A percentile compares a stretch with the other conserved stretches of the same genome.
Evolutionary conservation across 2,113 vertebrate species (phyloP).

Genomic region (Dascyllus trimaculatus): DNA sequence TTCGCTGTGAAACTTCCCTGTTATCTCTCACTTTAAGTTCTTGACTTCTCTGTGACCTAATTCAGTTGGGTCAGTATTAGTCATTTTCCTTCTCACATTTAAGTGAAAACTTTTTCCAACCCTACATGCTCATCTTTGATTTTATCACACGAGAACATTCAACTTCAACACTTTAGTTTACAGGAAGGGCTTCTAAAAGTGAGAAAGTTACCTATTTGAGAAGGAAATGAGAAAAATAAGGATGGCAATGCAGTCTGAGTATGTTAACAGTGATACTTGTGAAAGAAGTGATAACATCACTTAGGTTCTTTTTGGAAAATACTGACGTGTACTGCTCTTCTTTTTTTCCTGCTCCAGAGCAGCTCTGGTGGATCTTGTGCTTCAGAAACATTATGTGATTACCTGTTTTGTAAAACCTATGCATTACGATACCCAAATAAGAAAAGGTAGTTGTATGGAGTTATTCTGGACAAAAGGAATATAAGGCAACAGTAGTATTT

Average conservation of each 20-base stretch:
- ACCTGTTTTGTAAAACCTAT: too few relatives aligned
- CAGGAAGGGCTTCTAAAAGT: not conserved
- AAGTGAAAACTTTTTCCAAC: not conserved
- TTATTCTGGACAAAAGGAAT: not conserved
- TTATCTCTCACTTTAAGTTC: not conserved
- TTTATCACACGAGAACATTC: constrained; percentile 1
- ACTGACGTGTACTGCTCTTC: too few relatives aligned
- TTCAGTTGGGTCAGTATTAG: not conserved
- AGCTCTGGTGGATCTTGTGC: too few relatives aligned
- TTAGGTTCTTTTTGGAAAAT: not conserved
- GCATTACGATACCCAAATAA: too few relatives aligned
- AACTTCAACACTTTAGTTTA: not conserved
- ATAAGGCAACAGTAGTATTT: not conserved
- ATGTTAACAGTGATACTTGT: not conserved
- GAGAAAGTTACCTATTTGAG: not conserved
- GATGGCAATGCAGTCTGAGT: not conserved
- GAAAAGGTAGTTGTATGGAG: too few relatives aligned
- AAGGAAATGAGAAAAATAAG: not conserved
- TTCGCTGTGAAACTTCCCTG: not conserved
- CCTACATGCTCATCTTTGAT: not conserved
- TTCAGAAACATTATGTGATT: too few relatives aligned
- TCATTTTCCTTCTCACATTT: constrained; percentile 2
- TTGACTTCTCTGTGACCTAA: not conserved
- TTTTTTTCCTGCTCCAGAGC: not conserved
- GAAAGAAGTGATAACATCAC: too few relatives aligned